Percentiles rank a stretch among this genome's conserved stretches.
phyloP scores from a whole-genome alignment of 2,888 invertebrate species.

The Aleiodes alternator region DNA sequence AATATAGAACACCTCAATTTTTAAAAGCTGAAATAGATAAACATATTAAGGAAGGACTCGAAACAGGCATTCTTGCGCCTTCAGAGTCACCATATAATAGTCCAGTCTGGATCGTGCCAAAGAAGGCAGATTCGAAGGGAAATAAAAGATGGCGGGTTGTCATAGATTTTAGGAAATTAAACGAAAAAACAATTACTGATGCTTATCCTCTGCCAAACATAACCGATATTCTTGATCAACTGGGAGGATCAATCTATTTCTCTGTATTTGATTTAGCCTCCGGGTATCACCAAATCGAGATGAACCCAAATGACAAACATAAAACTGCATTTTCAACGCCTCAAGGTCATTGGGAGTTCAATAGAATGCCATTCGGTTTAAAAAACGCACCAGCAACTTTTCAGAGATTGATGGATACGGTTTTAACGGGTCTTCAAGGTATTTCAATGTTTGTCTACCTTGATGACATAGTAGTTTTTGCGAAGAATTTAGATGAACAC shows the following conservation, averaged over 20 bases:
- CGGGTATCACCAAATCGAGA: constrained; percentile 8
- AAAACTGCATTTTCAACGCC: constrained; percentile 26
- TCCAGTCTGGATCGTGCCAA: neutral
- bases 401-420: constrained; percentile 22
- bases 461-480: constrained; percentile 15
- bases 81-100: constrained; percentile 49
- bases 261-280: neutral
- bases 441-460: constrained; percentile 30
- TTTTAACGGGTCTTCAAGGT: constrained; percentile 24
- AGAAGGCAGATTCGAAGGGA: neutral
- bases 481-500: neutral
- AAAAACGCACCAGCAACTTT: constrained; percentile 16
- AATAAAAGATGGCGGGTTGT: constrained; percentile 6
- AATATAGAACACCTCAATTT: constrained; percentile 17
- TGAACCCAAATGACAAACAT: neutral
- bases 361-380: constrained; percentile 7
- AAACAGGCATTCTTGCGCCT: neutral
- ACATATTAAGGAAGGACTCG: neutral
- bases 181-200: too few relatives aligned
- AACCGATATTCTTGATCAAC: too few relatives aligned
- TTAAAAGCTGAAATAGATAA: constrained; percentile 18
- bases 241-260: constrained; percentile 4
- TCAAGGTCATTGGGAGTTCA: constrained; percentile 19
- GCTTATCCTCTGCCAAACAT: too few relatives aligned
- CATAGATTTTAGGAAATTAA: too few relatives aligned